Evolutionary conservation across 2,797 vertebrate species (phyloP).

Genomic region (Caiman crocodilus): DNA sequence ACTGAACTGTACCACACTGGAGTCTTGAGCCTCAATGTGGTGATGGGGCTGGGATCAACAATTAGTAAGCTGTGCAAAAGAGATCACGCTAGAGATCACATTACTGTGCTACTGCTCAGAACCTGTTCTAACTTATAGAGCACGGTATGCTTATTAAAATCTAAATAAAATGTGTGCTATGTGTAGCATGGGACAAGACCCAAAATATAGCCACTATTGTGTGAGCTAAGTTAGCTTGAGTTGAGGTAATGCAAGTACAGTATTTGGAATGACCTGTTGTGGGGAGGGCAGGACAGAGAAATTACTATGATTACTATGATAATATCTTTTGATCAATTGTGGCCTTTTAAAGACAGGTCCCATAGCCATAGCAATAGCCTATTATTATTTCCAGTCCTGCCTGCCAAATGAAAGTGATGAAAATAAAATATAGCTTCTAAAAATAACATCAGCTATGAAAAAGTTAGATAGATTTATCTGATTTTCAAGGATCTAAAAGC

Average conservation of each 20-base stretch:
- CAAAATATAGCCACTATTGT: background rate
- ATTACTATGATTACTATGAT: background rate
- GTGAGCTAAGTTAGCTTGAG: background rate
- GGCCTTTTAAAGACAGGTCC: conserved; percentile 13
- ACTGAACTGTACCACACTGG: too few relatives aligned
- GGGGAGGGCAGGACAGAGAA: conserved; percentile 1
- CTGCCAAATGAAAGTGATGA: background rate
- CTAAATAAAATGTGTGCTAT: too few relatives aligned
- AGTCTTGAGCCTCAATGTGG: too few relatives aligned
- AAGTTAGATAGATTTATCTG: conserved; percentile 5
- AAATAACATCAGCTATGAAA: background rate
- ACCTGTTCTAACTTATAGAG: too few relatives aligned
- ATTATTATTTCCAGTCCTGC: conserved; percentile 13
- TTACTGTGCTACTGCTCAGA: too few relatives aligned
- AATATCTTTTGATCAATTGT: background rate
- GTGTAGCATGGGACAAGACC: too few relatives aligned
- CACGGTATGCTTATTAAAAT: too few relatives aligned
- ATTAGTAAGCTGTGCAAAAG: too few relatives aligned
- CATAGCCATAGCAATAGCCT: background rate
- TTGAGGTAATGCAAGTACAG: background rate
- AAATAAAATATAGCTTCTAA: conserved; percentile 46
- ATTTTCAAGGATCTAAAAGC: background rate
- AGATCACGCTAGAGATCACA: too few relatives aligned
- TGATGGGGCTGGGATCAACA: too few relatives aligned
- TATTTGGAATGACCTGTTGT: background rate